Evolutionary conservation across 2,797 vertebrate species (phyloP).

Genomic region (Pyrocephalus nanus): DNA sequence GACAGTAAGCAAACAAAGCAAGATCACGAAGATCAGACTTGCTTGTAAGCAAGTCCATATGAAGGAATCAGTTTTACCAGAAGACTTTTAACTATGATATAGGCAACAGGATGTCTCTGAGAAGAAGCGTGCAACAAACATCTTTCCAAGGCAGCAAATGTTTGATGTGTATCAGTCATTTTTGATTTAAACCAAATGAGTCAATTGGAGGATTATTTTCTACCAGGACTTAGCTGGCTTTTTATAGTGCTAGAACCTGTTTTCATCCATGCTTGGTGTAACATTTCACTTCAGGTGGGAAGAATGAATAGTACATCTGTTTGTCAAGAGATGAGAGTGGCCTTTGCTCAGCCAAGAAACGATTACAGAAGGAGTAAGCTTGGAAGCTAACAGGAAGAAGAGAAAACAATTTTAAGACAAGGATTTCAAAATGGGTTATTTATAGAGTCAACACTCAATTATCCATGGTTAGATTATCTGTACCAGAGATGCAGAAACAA

Average conservation of each 20-base stretch:
- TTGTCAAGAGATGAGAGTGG: neutral
- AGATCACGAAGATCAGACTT: neutral
- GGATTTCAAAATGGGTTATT: slow-evolving; percentile 46
- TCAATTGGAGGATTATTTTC: neutral
- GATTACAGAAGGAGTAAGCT: neutral
- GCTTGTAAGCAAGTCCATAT: neutral
- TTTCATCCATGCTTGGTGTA: neutral
- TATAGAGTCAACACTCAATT: slow-evolving; percentile 56
- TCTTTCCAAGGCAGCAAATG: neutral
- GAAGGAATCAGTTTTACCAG: neutral
- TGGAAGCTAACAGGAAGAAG: slow-evolving; percentile 14
- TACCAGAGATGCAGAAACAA: slow-evolving; percentile 52
- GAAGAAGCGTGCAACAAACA: neutral
- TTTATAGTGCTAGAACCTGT: neutral
- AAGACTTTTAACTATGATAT: neutral
- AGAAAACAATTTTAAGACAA: slow-evolving; percentile 41
- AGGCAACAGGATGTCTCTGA: neutral
- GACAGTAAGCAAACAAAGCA: neutral
- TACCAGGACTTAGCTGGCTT: neutral
- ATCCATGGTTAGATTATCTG: slow-evolving; percentile 55
- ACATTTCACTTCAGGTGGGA: slow-evolving; percentile 5
- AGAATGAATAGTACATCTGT: neutral
- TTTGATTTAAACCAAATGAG: neutral
- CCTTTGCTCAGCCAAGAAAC: slow-evolving; percentile 20
- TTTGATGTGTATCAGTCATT: neutral